A percentile compares a stretch with the other conserved stretches of the same genome.
phyloP scores from a whole-genome alignment of 2,797 vertebrate genomes.

The Anisognathus igniventris region DNA sequence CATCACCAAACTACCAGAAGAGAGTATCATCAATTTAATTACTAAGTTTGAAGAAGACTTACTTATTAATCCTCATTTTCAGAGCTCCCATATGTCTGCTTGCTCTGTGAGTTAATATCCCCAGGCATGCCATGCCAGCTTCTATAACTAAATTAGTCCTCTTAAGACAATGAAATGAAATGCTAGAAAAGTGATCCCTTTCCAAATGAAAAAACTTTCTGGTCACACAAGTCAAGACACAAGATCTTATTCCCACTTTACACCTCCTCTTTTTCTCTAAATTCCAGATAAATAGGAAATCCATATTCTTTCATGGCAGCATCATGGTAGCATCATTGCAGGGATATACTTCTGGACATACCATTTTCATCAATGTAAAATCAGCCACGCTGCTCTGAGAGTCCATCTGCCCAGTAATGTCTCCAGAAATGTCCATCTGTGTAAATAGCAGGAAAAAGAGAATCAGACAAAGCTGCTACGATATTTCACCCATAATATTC shows the following conservation, averaged over 20 bases:
- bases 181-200: not conserved
- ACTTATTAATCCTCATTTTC: conserved; percentile 30
- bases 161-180: not conserved
- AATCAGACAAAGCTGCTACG: not conserved
- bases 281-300: not conserved
- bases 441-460: not conserved
- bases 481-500: not conserved
- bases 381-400: not conserved
- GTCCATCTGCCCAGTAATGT: not conserved
- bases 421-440: not conserved
- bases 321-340: not conserved
- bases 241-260: not conserved
- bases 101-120: not conserved
- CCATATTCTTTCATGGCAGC: not conserved
- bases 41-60: not conserved
- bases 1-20: not conserved
- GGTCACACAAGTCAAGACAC: not conserved
- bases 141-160: not conserved
- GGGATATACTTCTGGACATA: not conserved
- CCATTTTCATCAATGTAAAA: not conserved
- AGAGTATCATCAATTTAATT: conserved; percentile 36
- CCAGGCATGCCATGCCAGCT: not conserved
- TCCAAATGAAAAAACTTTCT: not conserved
- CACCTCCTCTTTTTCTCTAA: not conserved
- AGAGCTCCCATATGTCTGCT: not conserved